Evolutionary conservation across 2,113 vertebrate species (phyloP).

Genomic region (Oncorhynchus gorbuscha): DNA sequence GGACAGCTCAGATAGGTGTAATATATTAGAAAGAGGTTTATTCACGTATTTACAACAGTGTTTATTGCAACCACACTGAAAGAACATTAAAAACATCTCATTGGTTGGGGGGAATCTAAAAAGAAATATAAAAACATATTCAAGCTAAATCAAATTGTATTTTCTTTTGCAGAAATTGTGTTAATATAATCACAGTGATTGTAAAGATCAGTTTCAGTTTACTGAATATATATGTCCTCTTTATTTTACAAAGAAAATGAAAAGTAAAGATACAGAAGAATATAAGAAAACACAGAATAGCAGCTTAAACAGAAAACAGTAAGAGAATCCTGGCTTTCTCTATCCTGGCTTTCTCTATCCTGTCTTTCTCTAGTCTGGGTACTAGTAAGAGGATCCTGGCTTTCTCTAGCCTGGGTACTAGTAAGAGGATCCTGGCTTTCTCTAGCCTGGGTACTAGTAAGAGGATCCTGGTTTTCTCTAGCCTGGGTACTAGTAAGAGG

Average conservation of each 20-base stretch:
- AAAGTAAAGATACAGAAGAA: not conserved
- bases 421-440: too few species aligned
- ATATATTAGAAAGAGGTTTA: constrained; percentile 44
- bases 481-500: too few species aligned
- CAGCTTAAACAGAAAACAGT: too few species aligned
- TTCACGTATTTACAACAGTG: constrained; percentile 54
- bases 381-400: too few species aligned
- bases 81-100: not conserved
- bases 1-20: not conserved
- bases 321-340: too few species aligned
- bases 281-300: not conserved
- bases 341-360: too few species aligned
- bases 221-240: not conserved
- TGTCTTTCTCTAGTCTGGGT: too few species aligned
- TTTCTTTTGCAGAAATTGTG: not conserved
- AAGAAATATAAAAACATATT: not conserved
- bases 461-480: too few species aligned
- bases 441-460: too few species aligned
- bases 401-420: too few species aligned
- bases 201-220: not conserved
- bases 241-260: not conserved
- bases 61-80: constrained; percentile 39
- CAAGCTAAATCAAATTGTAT: not conserved
- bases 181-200: not conserved
- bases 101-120: not conserved